Conservation (phyloP, 2,797 vertebrate species). For the Eidolon dupreanum region DNA sequence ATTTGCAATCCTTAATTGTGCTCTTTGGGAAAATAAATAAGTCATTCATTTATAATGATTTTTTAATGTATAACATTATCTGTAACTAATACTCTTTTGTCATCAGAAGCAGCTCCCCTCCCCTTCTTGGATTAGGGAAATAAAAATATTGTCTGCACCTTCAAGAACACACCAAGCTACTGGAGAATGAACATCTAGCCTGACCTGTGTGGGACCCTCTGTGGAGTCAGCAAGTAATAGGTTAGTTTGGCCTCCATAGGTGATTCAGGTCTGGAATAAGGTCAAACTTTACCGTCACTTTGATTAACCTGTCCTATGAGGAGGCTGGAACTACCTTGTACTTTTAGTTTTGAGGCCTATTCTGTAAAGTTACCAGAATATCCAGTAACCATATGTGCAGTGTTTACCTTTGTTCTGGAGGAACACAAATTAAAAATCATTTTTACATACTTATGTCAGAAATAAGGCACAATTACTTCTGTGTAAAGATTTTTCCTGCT, state of each 20-base stretch:
- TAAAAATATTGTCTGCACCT: conserved; percentile 53
- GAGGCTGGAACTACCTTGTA: conserved; percentile 58
- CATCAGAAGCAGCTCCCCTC: not conserved
- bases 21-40: not conserved
- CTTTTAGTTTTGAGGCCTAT: conserved; percentile 47
- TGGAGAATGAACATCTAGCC: not conserved
- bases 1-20: conserved; percentile 1
- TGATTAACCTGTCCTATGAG: conserved; percentile 58
- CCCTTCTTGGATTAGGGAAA: conserved; percentile 35
- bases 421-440: conserved; percentile 52
- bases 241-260: conserved; percentile 48
- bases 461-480: conserved; percentile 47
- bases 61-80: not conserved
- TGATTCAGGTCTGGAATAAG: conserved; percentile 58
- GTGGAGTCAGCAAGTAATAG: conserved; percentile 37
- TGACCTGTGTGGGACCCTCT: conserved; percentile 33
- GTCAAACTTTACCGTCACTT: conserved; percentile 58
- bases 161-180: not conserved
- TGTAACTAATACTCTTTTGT: not conserved
- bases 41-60: not conserved
- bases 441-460: conserved; percentile 60
- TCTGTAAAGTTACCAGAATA: conserved; percentile 62
- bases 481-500: conserved; percentile 6
- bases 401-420: conserved; percentile 66
- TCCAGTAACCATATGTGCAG: conserved; percentile 26